Percentiles rank a stretch among this genome's conserved stretches.
These are phyloP conservation scores for Macrotis lagotis DNA, from an alignment of 2,113 vertebrate species.

Conservation along the genomic window DNA sequence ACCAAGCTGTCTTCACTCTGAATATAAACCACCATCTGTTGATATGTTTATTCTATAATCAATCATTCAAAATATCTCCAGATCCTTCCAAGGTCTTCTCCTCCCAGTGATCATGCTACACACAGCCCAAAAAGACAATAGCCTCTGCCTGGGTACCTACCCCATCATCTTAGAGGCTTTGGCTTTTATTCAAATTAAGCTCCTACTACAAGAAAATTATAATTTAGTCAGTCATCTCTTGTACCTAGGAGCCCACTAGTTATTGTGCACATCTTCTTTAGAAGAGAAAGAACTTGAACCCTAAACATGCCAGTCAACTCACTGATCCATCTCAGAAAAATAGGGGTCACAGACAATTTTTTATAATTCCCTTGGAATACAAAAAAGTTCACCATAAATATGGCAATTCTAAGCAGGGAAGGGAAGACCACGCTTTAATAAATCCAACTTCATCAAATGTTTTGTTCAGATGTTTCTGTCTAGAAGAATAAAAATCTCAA, in stretches of 20 bases:
- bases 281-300: neutral
- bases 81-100: conserved; percentile 26
- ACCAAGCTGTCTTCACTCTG: conserved; percentile 54
- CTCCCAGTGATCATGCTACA: conserved; percentile 38
- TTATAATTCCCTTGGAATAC: neutral
- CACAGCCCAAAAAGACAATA: conserved; percentile 22
- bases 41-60: conserved; percentile 47
- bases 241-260: neutral
- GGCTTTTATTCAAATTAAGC: too few relatives aligned
- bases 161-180: neutral
- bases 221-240: neutral
- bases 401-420: neutral
- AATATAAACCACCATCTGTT: conserved; percentile 41
- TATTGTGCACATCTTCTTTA: neutral
- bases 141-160: neutral
- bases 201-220: neutral
- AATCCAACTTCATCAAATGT: neutral
- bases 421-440: neutral
- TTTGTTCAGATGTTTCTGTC: neutral
- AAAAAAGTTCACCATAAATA: neutral
- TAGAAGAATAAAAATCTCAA: neutral
- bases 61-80: conserved; percentile 19
- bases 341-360: neutral
- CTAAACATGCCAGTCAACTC: neutral
- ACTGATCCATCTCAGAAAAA: neutral